Base-by-base conservation (phyloP, 2,888 invertebrate species). In the Eilema depressum region DNA sequence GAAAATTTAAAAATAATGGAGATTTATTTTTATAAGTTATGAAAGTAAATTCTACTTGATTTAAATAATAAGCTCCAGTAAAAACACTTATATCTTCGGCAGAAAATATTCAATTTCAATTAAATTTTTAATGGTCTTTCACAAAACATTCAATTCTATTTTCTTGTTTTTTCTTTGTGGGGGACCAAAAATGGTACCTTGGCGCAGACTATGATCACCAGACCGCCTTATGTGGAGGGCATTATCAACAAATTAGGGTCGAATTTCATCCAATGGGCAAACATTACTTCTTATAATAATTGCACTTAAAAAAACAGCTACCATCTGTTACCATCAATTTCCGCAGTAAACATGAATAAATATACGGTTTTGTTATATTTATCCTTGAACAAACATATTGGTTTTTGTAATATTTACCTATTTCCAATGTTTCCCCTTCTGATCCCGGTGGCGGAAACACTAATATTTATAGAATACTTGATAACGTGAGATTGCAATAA, bases 401-500 rank as follows among this genome's bases (percentile, higher is more conserved):
- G 30, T 57, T 63, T 63, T 63, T 69, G 23, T 60, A 25, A 65
- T 61, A 61, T 60, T 64, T 53, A 65, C 25, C n/a, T n/a, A 10
- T 63, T 60, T 12, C 23, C 8, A 30, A 63, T 7, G 65, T 25
- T 66, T 61, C 63, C 17, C 47, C 66, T 37, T 73, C 69, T 69
- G 66, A 73, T 66, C 60, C 17, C 37, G 4, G 61, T 66, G 23
- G 28, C 10, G 25, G 12, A 33, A 53, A 37, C 14, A 60, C 64
- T 25, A 70, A 67, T 65, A 67, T 70, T 69, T 61, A 61, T 68
- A 57, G 62, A 73, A 68, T 73, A 65, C 61, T 73, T 73, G 61
- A 67, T 70, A n/a, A 47, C 23, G 25, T 7, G 41, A 61, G 37
- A 73, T 64, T 69, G 63, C 59, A 66, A 63, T 56, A 26, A n/a